Percentiles rank a stretch among this genome's conserved stretches.
phyloP scores from a whole-genome alignment of 2,888 invertebrate genomes.

The Sicus ferrugineus region DNA sequence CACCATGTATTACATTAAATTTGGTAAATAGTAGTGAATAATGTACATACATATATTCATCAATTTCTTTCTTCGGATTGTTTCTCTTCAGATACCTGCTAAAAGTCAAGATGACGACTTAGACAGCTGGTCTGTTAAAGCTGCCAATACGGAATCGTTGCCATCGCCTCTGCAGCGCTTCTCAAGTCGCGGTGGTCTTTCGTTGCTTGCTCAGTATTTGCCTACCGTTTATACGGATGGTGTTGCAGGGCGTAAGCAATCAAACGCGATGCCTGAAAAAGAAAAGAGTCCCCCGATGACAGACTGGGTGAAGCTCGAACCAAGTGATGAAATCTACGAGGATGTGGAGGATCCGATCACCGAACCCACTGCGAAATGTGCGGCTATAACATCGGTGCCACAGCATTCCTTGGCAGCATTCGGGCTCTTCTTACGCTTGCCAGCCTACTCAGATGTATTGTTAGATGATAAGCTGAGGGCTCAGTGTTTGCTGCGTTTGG shows the following conservation, averaged over 20 bases:
- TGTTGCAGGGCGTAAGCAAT: conserved; percentile 68
- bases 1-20: conserved; percentile 65
- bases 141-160: conserved; percentile 59
- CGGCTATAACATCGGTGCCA: conserved; percentile 75
- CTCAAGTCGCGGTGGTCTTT: conserved; percentile 87
- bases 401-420: conserved; percentile 92
- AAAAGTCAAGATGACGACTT: conserved; percentile 45
- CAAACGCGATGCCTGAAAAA: conserved; percentile 64
- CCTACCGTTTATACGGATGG: conserved; percentile 88
- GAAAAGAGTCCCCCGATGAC: conserved; percentile 62
- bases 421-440: conserved; percentile 85
- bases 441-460: conserved; percentile 89
- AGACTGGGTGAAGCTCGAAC: conserved; percentile 67
- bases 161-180: conserved; percentile 80
- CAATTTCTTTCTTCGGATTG: neutral
- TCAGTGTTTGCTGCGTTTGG: conserved; percentile 83
- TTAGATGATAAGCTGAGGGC: conserved; percentile 85
- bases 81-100: conserved; percentile 40
- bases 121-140: conserved; percentile 52
- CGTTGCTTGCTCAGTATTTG: conserved; percentile 85
- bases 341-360: conserved; percentile 69
- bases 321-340: conserved; percentile 71
- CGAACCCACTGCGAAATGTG: conserved; percentile 66
- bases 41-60: neutral
- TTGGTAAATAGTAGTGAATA: conserved; percentile 45